Conservation (phyloP, 2,888 invertebrate genomes). For the Aethes cnicana region DNA sequence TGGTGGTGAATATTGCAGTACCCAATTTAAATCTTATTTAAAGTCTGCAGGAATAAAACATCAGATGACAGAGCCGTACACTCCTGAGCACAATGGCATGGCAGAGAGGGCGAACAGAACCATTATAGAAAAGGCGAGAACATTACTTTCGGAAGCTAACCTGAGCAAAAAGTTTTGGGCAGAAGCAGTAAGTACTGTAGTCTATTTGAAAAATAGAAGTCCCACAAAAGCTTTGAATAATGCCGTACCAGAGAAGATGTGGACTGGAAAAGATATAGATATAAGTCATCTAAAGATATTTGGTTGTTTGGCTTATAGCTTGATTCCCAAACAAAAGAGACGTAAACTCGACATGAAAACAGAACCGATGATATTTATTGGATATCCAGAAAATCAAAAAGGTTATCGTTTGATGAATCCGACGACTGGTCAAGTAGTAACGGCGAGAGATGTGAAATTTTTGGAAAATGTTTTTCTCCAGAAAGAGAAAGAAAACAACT, state of each 20-base stretch:
- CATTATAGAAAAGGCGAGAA: background rate
- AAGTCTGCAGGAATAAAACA: constrained; percentile 3
- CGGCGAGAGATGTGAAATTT: background rate
- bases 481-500: too few species aligned
- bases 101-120: background rate
- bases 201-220: too few species aligned
- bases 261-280: too few species aligned
- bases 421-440: background rate
- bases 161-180: constrained; percentile 1
- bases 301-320: too few species aligned
- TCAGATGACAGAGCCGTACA: constrained; percentile 1
- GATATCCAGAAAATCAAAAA: background rate
- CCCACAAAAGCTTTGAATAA: too few species aligned
- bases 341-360: too few species aligned
- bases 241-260: too few species aligned
- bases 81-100: background rate
- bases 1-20: too few species aligned
- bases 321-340: too few species aligned
- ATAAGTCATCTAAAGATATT: background rate
- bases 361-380: too few species aligned
- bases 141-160: constrained; percentile 1
- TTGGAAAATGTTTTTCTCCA: background rate
- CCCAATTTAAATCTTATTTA: background rate
- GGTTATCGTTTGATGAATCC: background rate
- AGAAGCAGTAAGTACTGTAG: background rate